A percentile compares a stretch with the other conserved stretches of the same genome.
Evolutionary conservation across 2,113 vertebrate genomes (phyloP).

Genomic region (Heliornis fulica): DNA sequence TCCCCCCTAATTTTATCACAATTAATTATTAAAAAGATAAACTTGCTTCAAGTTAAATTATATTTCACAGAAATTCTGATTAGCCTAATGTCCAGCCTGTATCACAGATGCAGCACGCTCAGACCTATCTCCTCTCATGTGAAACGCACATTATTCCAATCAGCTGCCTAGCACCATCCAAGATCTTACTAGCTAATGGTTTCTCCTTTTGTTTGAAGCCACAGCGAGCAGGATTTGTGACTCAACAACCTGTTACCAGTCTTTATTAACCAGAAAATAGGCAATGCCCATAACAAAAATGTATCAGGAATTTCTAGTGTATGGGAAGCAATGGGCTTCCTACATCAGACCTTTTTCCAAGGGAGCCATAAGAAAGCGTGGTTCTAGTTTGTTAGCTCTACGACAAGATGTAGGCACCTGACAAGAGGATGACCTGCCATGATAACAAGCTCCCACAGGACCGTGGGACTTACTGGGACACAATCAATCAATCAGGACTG

Average conservation of each 20-base stretch:
- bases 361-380: background rate
- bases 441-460: background rate
- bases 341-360: background rate
- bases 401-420: background rate
- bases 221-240: background rate
- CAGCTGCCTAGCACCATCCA: background rate
- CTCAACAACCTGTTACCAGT: background rate
- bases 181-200: background rate
- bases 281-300: background rate
- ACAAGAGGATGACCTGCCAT: background rate
- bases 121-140: background rate
- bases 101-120: background rate
- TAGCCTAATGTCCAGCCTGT: background rate
- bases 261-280: background rate
- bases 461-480: rapidly evolving
- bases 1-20: background rate
- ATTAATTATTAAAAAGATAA: background rate
- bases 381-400: background rate
- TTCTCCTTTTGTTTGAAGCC: background rate
- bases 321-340: background rate
- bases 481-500: background rate
- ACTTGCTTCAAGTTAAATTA: background rate
- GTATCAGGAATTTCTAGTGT: background rate
- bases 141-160: background rate
- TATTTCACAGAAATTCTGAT: background rate